Evolutionary conservation across 2,888 invertebrate species (phyloP).

Genomic region (Synergus itoensis): DNA sequence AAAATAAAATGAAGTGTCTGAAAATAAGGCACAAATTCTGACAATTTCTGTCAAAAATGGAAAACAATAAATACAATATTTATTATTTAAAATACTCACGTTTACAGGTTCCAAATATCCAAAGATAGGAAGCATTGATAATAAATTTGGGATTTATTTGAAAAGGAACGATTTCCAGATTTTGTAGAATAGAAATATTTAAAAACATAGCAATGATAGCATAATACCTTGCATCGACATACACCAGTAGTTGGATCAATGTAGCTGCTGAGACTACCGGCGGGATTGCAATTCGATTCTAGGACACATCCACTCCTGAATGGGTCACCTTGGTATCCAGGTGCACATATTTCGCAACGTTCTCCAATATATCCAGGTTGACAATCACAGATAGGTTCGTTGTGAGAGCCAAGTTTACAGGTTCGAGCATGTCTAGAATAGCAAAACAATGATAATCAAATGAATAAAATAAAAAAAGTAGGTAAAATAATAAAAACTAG

Average conservation of each 20-base stretch:
- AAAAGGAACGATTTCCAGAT: slow-evolving; percentile 34
- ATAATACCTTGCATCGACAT: slow-evolving; percentile 85
- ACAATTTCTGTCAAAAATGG: not conserved
- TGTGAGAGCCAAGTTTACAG: slow-evolving; percentile 87
- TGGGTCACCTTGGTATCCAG: slow-evolving; percentile 91
- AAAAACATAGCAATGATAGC: slow-evolving; percentile 3
- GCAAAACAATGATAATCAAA: slow-evolving; percentile 29
- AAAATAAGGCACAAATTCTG: not conserved
- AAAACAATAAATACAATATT: not conserved
- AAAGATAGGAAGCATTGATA: slow-evolving; percentile 50
- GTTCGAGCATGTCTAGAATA: slow-evolving; percentile 86
- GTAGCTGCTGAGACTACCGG: slow-evolving; percentile 82
- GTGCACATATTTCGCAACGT: slow-evolving; percentile 88
- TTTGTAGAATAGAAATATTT: slow-evolving; percentile 6
- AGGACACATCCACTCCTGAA: slow-evolving; percentile 85
- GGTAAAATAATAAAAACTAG: slow-evolving; percentile 12
- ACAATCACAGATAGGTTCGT: slow-evolving; percentile 88
- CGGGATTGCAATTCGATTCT: slow-evolving; percentile 83
- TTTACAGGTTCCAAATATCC: slow-evolving; percentile 49
- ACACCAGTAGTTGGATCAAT: slow-evolving; percentile 80
- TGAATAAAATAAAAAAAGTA: not conserved
- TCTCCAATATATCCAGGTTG: slow-evolving; percentile 87
- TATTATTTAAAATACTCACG: slow-evolving; percentile 42
- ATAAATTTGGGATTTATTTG: slow-evolving; percentile 40
- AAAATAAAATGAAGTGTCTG: not conserved